These are phyloP conservation scores for Cepaea nemoralis DNA, from an alignment of 1,140 invertebrate species.

Conservation along the genomic window DNA sequence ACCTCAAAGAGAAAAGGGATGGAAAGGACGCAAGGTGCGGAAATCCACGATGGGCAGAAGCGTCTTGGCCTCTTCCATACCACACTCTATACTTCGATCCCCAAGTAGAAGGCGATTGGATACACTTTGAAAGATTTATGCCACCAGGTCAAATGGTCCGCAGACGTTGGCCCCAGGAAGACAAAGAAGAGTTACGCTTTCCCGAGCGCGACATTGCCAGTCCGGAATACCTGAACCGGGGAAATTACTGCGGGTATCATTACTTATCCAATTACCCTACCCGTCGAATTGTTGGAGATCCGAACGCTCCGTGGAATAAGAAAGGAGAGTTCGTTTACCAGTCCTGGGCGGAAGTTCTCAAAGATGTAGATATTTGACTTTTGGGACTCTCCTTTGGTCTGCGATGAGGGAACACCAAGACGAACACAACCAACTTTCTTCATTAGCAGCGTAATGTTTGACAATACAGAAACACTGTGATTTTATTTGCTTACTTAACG, in stretches of 20 bases:
- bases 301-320: constrained; percentile 36
- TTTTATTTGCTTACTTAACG: too few relatives aligned
- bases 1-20: constrained; percentile 29
- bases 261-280: constrained; percentile 25
- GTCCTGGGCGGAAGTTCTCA: constrained; percentile 17
- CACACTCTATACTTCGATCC: constrained; percentile 40
- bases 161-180: constrained; percentile 8
- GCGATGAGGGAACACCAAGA: too few relatives aligned
- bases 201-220: constrained; percentile 32
- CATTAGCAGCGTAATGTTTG: too few relatives aligned
- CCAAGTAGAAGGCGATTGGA: constrained; percentile 31
- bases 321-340: constrained; percentile 29
- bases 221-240: constrained; percentile 25
- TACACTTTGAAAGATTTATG: constrained; percentile 35
- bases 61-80: constrained; percentile 28
- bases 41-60: constrained; percentile 35
- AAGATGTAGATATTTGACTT: constrained; percentile 1
- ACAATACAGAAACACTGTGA: too few relatives aligned
- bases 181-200: constrained; percentile 29
- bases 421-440: too few relatives aligned
- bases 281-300: constrained; percentile 23
- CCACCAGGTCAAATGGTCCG: constrained; percentile 41
- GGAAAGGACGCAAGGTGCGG: constrained; percentile 21
- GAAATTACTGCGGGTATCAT: constrained; percentile 40
- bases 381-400: too few relatives aligned